Percentiles rank a stretch among this genome's conserved stretches.
phyloP scores from a whole-genome alignment of 2,888 invertebrate genomes.

The Phaedon cochleariae region DNA sequence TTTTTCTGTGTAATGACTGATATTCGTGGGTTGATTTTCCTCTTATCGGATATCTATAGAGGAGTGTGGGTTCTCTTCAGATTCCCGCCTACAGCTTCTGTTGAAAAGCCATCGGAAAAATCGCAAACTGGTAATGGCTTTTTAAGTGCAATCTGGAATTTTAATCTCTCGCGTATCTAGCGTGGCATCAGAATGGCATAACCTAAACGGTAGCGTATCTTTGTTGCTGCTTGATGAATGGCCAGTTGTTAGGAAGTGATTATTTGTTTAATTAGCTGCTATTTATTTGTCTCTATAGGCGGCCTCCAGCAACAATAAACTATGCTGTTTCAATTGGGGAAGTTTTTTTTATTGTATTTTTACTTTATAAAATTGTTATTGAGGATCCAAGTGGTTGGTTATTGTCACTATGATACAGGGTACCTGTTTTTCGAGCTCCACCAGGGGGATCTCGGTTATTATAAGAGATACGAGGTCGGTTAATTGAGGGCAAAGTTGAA shows the following conservation, averaged over 20 bases:
- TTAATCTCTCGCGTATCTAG: slow-evolving; percentile 41
- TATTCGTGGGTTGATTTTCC: neutral
- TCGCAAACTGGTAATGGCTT: slow-evolving; percentile 41
- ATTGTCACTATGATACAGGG: too few relatives aligned
- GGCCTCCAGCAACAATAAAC: neutral
- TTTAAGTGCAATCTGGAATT: slow-evolving; percentile 45
- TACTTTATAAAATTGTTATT: too few relatives aligned
- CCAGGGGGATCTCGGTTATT: too few relatives aligned
- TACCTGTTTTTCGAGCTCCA: too few relatives aligned
- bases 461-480: too few relatives aligned
- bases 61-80: neutral
- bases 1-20: too few relatives aligned
- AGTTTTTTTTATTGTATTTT: neutral
- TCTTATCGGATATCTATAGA: neutral
- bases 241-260: slow-evolving; percentile 40
- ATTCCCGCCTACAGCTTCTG: neutral
- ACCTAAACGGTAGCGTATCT: slow-evolving; percentile 50
- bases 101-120: slow-evolving; percentile 1
- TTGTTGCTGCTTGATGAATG: slow-evolving; percentile 46
- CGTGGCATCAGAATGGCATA: slow-evolving; percentile 37
- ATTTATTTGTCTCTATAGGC: neutral
- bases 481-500: too few relatives aligned
- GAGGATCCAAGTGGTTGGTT: too few relatives aligned
- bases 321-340: neutral
- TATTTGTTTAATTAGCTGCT: slow-evolving; percentile 43